Evolutionary conservation across 2,888 invertebrate genomes (phyloP).

Genomic region (Cheilosia variabilis): DNA sequence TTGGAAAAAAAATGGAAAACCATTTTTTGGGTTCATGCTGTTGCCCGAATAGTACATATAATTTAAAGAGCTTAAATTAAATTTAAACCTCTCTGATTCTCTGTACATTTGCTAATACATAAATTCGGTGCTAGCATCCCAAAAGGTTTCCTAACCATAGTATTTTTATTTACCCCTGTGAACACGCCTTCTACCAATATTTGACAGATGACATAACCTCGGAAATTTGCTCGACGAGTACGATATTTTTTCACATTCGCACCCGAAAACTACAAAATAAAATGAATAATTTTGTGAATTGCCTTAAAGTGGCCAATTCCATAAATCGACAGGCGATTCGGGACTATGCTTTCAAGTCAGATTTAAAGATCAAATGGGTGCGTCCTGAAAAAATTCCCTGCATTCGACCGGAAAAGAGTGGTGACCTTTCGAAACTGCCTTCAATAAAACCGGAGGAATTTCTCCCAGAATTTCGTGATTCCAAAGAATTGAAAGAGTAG

Average conservation of each 20-base stretch:
- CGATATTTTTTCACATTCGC: constrained; percentile 23
- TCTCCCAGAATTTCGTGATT: constrained; percentile 85
- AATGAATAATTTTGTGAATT: constrained; percentile 77
- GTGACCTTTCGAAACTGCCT: constrained; percentile 87
- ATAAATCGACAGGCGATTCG: constrained; percentile 79
- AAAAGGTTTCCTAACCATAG: not conserved
- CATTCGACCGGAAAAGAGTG: constrained; percentile 88
- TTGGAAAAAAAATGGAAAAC: no score
- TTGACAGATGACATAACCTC: constrained; percentile 71
- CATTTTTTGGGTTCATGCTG: no score
- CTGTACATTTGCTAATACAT: no score
- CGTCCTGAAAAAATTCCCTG: constrained; percentile 88
- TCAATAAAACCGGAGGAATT: constrained; percentile 85
- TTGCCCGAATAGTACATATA: no score
- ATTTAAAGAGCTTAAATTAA: no score
- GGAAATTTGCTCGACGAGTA: not conserved
- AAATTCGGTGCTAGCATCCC: not conserved
- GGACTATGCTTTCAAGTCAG: constrained; percentile 86
- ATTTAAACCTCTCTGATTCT: no score
- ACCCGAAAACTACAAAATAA: constrained; percentile 2
- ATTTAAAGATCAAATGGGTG: constrained; percentile 91
- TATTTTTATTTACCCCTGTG: not conserved
- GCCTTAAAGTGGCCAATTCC: constrained; percentile 68
- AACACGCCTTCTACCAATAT: constrained; percentile 16
- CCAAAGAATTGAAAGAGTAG: constrained; percentile 89